Percentiles rank a stretch among this genome's conserved stretches.
phyloP scores from a whole-genome alignment of 2,888 invertebrate genomes.

The Eupithecia inturbata region DNA sequence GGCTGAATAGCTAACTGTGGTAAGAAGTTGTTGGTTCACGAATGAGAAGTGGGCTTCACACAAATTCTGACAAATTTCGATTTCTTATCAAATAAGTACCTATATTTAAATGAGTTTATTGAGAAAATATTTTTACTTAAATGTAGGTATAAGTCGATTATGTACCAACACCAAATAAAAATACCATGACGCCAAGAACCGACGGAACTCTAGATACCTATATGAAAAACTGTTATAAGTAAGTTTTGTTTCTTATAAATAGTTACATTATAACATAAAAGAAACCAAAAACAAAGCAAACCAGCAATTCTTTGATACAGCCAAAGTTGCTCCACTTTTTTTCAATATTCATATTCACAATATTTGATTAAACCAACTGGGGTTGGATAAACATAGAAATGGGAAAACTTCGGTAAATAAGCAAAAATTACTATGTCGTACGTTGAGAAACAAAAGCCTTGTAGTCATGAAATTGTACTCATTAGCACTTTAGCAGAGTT shows the following conservation, averaged over 20 bases:
- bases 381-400: slow-evolving; percentile 59
- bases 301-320: slow-evolving; percentile 48
- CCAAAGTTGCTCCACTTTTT: slow-evolving; percentile 51
- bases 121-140: too few species aligned
- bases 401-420: slow-evolving; percentile 60
- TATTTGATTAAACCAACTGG: slow-evolving; percentile 63
- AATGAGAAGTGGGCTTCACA: neutral
- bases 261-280: too few species aligned
- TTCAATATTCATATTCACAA: slow-evolving; percentile 57
- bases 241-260: too few species aligned
- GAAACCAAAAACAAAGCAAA: slow-evolving; percentile 19
- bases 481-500: neutral
- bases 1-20: neutral
- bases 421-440: slow-evolving; percentile 58
- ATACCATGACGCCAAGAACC: too few species aligned
- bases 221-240: too few species aligned
- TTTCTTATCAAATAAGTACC: too few species aligned
- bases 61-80: too few species aligned
- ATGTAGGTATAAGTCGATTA: too few species aligned
- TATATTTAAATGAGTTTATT: too few species aligned
- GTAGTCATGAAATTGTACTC: slow-evolving; percentile 4
- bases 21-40: neutral
- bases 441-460: slow-evolving; percentile 52
- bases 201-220: too few species aligned
- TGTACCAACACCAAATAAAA: too few species aligned